Evolutionary conservation across 2,888 invertebrate genomes (phyloP).

Genomic region (Pristionchus fissidentatus): DNA sequence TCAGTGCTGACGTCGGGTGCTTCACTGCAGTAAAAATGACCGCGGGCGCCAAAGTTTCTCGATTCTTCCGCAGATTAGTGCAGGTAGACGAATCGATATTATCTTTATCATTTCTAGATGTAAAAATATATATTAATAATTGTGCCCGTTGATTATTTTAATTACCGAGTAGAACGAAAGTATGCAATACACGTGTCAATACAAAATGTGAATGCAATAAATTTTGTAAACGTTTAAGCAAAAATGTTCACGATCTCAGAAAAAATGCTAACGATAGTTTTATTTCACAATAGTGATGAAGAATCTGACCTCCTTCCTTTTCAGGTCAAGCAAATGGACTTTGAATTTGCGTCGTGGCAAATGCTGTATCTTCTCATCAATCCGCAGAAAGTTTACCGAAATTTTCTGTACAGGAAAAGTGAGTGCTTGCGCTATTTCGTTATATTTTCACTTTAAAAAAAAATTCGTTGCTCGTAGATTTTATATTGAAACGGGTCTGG

Average conservation of each 20-base stretch:
- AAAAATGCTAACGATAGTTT: no score
- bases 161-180: no score
- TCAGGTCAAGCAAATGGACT: constrained; percentile 93
- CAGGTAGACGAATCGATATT: no score
- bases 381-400: constrained; percentile 94
- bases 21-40: constrained; percentile 73
- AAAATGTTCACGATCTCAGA: no score
- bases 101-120: neutral
- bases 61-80: constrained; percentile 71
- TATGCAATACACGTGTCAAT: neutral
- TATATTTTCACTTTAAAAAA: neutral
- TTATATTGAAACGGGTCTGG: neutral
- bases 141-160: neutral
- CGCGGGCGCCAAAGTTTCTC: constrained; percentile 68
- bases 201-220: neutral
- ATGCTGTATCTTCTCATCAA: constrained; percentile 94
- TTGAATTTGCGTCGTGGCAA: constrained; percentile 99
- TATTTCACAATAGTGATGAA: neutral
- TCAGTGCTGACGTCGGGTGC: constrained; percentile 59
- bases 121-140: neutral
- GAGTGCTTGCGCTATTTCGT: constrained; percentile 77
- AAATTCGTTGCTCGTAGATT: no score
- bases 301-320: neutral
- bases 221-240: no score
- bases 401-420: constrained; percentile 98